Conservation (phyloP, 2,888 invertebrate species). For the Nasonia oneida region DNA sequence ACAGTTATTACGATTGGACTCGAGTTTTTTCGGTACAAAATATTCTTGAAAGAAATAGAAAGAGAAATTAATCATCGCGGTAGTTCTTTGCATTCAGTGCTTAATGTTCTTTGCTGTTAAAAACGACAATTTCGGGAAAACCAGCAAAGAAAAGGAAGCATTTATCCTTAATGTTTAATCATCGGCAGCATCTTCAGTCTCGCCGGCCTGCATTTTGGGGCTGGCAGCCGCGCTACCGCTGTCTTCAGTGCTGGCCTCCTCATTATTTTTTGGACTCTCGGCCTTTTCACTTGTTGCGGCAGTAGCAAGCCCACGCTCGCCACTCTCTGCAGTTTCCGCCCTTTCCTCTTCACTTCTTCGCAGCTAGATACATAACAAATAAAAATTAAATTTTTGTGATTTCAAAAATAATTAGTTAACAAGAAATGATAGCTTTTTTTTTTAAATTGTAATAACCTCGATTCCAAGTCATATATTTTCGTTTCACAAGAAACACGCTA, state of each 20-base stretch:
- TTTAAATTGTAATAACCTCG: neutral
- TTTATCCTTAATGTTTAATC: slow-evolving; percentile 9
- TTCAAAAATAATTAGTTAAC: neutral
- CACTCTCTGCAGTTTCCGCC: neutral
- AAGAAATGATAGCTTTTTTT: neutral
- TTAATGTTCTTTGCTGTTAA: neutral
- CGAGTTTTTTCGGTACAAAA: slow-evolving; percentile 2
- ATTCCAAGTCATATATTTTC: neutral
- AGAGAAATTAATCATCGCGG: neutral
- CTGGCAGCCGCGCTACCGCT: slow-evolving; percentile 3
- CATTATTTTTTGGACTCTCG: neutral
- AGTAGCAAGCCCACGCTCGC: neutral
- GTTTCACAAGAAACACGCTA: neutral
- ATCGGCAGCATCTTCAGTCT: neutral
- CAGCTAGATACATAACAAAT: neutral
- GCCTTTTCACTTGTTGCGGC: neutral
- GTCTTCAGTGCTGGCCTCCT: slow-evolving; percentile 21
- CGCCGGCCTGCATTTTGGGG: neutral
- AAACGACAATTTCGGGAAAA: neutral
- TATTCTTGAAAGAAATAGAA: neutral
- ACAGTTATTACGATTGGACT: neutral
- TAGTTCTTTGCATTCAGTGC: neutral
- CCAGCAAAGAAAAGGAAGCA: neutral
- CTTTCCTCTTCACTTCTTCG: neutral
- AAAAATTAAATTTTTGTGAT: neutral